These are phyloP conservation scores for Dastarcus helophoroides DNA, from an alignment of 2,888 invertebrate genomes.

Conservation along the genomic window DNA sequence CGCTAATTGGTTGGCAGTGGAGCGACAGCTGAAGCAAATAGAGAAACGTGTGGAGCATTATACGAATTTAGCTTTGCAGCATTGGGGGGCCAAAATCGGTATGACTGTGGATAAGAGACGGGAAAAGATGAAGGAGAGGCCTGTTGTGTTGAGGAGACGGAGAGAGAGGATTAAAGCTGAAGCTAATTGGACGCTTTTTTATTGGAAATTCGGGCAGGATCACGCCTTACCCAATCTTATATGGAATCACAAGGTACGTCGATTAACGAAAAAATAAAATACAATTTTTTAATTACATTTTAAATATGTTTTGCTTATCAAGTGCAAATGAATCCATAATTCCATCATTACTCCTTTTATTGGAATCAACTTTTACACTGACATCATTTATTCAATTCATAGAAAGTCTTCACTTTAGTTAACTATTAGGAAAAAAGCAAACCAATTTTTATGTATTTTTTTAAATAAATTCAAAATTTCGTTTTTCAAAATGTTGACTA, in stretches of 20 bases:
- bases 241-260: constrained; percentile 89
- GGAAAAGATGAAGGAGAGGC: constrained; percentile 59
- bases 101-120: constrained; percentile 43
- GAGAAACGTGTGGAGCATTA: constrained; percentile 73
- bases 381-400: too few relatives aligned
- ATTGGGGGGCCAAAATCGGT: constrained; percentile 57
- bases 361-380: too few relatives aligned
- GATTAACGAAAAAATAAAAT: too few relatives aligned
- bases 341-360: too few relatives aligned
- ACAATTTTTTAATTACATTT: too few relatives aligned
- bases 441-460: too few relatives aligned
- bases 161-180: constrained; percentile 78
- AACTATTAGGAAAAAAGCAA: too few relatives aligned
- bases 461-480: too few relatives aligned
- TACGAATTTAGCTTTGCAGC: constrained; percentile 53
- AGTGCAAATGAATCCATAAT: too few relatives aligned
- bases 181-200: constrained; percentile 89
- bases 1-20: constrained; percentile 60
- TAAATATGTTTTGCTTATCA: too few relatives aligned
- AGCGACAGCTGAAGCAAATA: constrained; percentile 60
- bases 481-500: too few relatives aligned
- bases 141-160: constrained; percentile 82
- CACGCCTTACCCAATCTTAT: constrained; percentile 93
- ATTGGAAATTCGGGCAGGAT: constrained; percentile 88
- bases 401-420: too few relatives aligned